Percentiles rank a stretch among this genome's conserved stretches.
These are phyloP conservation scores for Drosophila anomalata DNA, from an alignment of 2,888 invertebrate species.

Conservation along the genomic window DNA sequence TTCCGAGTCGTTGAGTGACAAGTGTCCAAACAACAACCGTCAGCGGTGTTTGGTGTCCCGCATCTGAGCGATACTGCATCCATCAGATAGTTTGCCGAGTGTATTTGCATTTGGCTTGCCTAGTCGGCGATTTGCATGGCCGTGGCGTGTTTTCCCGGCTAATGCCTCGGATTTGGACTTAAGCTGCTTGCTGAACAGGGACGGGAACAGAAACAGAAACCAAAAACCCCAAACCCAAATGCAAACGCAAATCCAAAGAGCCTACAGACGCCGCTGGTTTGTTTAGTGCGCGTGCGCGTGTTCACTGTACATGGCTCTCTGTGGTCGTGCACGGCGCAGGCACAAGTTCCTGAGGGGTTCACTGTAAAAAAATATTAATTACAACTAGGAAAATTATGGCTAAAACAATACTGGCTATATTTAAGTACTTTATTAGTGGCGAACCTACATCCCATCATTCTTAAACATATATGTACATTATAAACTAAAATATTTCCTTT, in stretches of 20 bases:
- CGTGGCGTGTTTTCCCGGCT: conserved; percentile 61
- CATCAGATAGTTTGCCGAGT: conserved; percentile 70
- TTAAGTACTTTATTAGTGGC: not conserved
- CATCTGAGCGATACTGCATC: conserved; percentile 49
- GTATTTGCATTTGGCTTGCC: conserved; percentile 50
- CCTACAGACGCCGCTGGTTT: conserved; percentile 69
- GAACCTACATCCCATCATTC: no score
- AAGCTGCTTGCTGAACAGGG: conserved; percentile 3
- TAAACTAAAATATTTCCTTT: no score
- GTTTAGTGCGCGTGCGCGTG: conserved; percentile 79
- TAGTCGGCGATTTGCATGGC: conserved; percentile 69
- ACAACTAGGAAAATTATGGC: not conserved
- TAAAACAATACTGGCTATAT: not conserved
- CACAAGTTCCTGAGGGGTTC: conserved; percentile 32
- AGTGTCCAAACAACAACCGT: conserved; percentile 67
- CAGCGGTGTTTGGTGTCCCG: conserved; percentile 55
- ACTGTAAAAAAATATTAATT: conserved; percentile 1
- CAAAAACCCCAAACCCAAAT: conserved; percentile 10
- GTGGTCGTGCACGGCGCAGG: conserved; percentile 47
- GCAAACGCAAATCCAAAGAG: conserved; percentile 4
- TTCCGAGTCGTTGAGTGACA: conserved; percentile 75
- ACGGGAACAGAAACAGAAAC: conserved; percentile 29
- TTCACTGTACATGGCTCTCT: conserved; percentile 52
- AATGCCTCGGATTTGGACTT: conserved; percentile 50
- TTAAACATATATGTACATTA: no score